Conservation (phyloP, 2,888 invertebrate species). For the Nemoura dubitans region DNA sequence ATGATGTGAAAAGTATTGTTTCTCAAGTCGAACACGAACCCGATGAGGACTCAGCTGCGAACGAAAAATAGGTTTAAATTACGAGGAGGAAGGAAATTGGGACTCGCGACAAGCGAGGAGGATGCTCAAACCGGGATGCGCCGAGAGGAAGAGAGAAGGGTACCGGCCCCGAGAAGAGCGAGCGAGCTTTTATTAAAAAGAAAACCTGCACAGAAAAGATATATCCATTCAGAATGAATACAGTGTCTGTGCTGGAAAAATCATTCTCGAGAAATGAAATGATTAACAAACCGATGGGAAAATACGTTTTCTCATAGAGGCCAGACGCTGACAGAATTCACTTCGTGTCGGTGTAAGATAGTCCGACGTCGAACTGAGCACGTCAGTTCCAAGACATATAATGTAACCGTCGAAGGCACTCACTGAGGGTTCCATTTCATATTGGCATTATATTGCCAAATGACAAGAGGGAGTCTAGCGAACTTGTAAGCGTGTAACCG, state of each 20-base stretch:
- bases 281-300: background rate
- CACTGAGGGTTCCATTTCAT: background rate
- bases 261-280: background rate
- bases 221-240: background rate
- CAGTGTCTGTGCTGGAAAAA: background rate
- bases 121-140: background rate
- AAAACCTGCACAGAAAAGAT: conserved; percentile 13
- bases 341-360: background rate
- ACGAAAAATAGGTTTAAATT: conserved; percentile 21
- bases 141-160: background rate
- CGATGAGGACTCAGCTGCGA: conserved; percentile 19
- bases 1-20: background rate
- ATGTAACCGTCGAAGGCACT: background rate
- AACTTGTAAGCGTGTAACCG: no score
- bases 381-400: background rate
- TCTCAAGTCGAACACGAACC: background rate
- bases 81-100: conserved; percentile 1
- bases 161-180: background rate
- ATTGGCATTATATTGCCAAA: background rate
- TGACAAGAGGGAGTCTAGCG: background rate
- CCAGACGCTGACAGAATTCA: background rate
- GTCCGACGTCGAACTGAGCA: background rate
- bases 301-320: background rate
- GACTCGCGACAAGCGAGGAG: background rate
- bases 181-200: conserved; percentile 3